Conservation (phyloP, 2,113 vertebrate genomes). For the Fukomys damarensis region DNA sequence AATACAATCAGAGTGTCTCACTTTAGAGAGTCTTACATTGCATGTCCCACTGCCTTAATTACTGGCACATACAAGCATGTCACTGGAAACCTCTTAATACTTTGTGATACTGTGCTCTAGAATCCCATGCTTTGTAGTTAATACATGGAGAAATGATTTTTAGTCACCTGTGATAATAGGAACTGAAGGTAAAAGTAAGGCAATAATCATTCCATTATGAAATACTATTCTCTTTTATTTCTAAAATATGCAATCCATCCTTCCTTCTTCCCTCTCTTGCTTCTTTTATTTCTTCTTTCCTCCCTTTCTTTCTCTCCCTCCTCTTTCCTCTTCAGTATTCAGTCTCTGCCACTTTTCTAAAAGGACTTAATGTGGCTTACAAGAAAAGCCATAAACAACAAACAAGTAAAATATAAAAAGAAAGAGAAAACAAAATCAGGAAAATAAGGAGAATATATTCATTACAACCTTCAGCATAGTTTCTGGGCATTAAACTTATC, state of each 20-base stretch:
- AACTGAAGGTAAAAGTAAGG: background rate
- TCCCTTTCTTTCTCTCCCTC: background rate
- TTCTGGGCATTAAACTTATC: background rate
- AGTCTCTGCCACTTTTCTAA: background rate
- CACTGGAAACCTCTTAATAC: background rate
- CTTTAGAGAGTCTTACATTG: background rate
- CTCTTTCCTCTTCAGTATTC: rapidly evolving
- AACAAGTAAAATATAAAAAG: background rate
- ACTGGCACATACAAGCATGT: background rate
- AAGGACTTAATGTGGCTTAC: background rate
- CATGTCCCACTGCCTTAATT: background rate
- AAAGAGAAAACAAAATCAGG: background rate
- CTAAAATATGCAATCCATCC: background rate
- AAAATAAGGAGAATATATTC: background rate
- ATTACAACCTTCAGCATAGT: background rate
- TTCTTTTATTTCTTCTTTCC: background rate
- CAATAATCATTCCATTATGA: background rate
- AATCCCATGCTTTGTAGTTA: background rate
- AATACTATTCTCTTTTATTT: background rate
- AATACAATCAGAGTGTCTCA: background rate
- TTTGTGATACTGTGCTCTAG: background rate
- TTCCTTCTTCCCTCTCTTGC: background rate
- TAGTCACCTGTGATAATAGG: background rate
- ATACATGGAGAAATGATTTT: background rate
- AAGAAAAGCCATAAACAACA: background rate